Base-by-base conservation (phyloP, 2,113 vertebrate species). In the Clarias batrachus region DNA sequence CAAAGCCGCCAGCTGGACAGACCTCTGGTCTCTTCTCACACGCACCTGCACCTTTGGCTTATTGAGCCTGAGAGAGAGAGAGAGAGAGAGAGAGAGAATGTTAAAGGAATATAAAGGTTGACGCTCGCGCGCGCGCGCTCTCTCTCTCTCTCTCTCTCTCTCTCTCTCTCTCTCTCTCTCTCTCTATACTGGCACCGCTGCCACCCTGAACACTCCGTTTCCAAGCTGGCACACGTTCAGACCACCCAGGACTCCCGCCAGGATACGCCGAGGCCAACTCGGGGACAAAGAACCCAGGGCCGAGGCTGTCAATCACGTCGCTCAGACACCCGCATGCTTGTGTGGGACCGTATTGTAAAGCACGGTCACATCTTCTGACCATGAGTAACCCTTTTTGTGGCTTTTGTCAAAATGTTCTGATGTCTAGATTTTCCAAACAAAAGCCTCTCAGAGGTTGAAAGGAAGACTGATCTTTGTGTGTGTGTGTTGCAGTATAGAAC, bases 141-240 rank as follows among this genome's bases (percentile, higher is more conserved):
- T 33, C 33, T 2, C 2, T 2, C 33, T 37, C 33, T 37, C 33
- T 37, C 33, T 37, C 33, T 37, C 33, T 37, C 33, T 37, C 33
- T 37, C 33, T 37, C 33, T 37, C 33, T 37, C 33, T 2, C 33
- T 37, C 33, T 37, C 33, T 37, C 33, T 3, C 60, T 84, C 52
- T 71, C 54, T 71, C 73, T 79, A 27, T 70, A 37, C 12, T 60
- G 65, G 87, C 87, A 82, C 71, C 56, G 60, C 84, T 52, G 21
- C 71, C 80, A 73, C 78, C 25, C 16, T 52, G 30, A 17, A 17
- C 10, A 19, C 65, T 62, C 41, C 12, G 19, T 52, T 71, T 70
- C 33, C 71, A 73, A 48, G 62, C 63, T 89, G 88, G 66, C 88
- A 86, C 6, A 37, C 63, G 71, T 74, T 71, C 71, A 21, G 56